These are phyloP conservation scores for Cosmia pyralina DNA, from an alignment of 2,888 invertebrate genomes.

Conservation along the genomic window DNA sequence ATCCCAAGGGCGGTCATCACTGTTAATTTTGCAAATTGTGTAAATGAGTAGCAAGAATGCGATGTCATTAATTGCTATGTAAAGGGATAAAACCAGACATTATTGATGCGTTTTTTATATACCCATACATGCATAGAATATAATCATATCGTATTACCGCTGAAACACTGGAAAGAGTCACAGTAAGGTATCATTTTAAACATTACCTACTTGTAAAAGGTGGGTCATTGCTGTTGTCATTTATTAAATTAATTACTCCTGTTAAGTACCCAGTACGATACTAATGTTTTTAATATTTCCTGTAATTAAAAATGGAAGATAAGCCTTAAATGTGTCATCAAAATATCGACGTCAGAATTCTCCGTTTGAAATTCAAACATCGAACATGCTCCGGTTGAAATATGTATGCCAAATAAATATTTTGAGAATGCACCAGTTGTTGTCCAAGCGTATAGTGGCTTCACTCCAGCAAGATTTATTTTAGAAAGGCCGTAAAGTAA, in stretches of 20 bases:
- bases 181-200: conserved; percentile 28
- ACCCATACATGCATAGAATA: conserved; percentile 11
- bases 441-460: conserved; percentile 39
- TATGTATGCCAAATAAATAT: conserved; percentile 56
- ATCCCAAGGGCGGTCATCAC: conserved; percentile 15
- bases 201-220: too few species aligned
- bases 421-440: conserved; percentile 43
- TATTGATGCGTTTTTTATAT: conserved; percentile 37
- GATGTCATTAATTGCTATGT: conserved; percentile 32
- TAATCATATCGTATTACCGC: conserved; percentile 28
- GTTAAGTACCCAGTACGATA: background rate
- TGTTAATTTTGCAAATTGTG: conserved; percentile 21
- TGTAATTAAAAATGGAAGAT: background rate
- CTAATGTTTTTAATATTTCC: conserved; percentile 11
- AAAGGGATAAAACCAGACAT: conserved; percentile 10
- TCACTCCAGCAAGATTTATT: conserved; percentile 65
- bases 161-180: conserved; percentile 15
- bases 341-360: background rate
- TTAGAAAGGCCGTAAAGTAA: conserved; percentile 73
- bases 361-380: conserved; percentile 3
- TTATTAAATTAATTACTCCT: conserved; percentile 27
- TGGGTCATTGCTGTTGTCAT: background rate
- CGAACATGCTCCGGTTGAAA: conserved; percentile 14
- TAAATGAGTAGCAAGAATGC: conserved; percentile 49
- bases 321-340: background rate